Evolutionary conservation across 2,888 invertebrate genomes (phyloP).

Genomic region (Embidobia sp.): DNA sequence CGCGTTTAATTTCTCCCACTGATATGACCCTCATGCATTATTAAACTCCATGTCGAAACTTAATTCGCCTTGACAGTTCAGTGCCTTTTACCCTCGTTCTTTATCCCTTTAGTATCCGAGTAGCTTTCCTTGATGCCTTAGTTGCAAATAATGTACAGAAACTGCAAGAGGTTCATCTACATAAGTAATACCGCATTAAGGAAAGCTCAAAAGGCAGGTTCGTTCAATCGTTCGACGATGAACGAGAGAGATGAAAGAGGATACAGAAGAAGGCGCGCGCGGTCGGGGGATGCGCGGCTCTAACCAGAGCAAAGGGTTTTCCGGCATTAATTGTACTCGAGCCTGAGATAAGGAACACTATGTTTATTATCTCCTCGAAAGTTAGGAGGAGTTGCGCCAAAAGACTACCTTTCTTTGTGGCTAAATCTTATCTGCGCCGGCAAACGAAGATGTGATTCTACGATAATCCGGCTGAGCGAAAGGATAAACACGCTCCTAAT

Average conservation of each 20-base stretch:
- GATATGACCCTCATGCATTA: slow-evolving; percentile 53
- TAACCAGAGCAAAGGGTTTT: slow-evolving; percentile 73
- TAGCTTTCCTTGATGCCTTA: slow-evolving; percentile 61
- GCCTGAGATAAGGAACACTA: slow-evolving; percentile 76
- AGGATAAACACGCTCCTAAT: slow-evolving; percentile 68
- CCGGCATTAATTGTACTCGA: slow-evolving; percentile 76
- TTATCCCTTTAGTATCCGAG: slow-evolving; percentile 59
- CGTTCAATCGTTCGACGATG: slow-evolving; percentile 66
- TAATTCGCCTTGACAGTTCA: slow-evolving; percentile 76
- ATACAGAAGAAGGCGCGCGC: slow-evolving; percentile 54
- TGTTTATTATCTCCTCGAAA: slow-evolving; percentile 77
- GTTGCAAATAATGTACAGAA: slow-evolving; percentile 76
- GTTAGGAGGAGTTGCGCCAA: slow-evolving; percentile 62
- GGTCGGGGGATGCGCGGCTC: slow-evolving; percentile 10
- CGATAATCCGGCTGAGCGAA: slow-evolving; percentile 64
- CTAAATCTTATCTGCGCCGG: slow-evolving; percentile 61
- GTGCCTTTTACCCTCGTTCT: slow-evolving; percentile 74
- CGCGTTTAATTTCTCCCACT: slow-evolving; percentile 43
- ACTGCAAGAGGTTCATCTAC: slow-evolving; percentile 79
- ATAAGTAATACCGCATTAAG: slow-evolving; percentile 81
- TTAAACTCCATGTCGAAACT: slow-evolving; percentile 46
- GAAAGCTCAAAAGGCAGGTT: slow-evolving; percentile 76
- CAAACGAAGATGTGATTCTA: slow-evolving; percentile 75
- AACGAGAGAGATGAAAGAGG: slow-evolving; percentile 68
- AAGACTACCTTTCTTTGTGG: slow-evolving; percentile 68